phyloP scores from a whole-genome alignment of 2,888 invertebrate genomes.

The Mythimna pallens region DNA sequence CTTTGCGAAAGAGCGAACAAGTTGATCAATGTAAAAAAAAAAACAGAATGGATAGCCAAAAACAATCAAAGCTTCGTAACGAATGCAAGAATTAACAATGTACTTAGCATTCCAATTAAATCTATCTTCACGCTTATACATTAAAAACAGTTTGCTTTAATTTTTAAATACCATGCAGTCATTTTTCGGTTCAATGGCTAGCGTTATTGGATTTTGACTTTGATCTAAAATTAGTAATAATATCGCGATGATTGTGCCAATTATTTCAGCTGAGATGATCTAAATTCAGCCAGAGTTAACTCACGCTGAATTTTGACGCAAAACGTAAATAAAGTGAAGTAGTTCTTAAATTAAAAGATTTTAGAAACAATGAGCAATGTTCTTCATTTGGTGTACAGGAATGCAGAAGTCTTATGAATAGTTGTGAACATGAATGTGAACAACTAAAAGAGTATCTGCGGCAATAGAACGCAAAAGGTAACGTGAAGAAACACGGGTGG shows the following conservation, averaged over 20 bases:
- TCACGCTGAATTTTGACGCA: conserved; percentile 8
- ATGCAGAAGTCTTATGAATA: conserved; percentile 4
- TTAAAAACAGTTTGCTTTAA: conserved; percentile 18
- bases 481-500: too few species aligned
- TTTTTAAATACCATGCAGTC: conserved; percentile 35
- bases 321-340: conserved; percentile 21
- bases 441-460: background rate
- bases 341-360: conserved; percentile 14
- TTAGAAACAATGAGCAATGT: conserved; percentile 15
- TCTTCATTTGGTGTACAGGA: background rate
- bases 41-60: background rate
- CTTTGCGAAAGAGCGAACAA: background rate
- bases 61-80: conserved; percentile 21
- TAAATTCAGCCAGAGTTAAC: conserved; percentile 1
- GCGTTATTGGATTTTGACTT: conserved; percentile 38
- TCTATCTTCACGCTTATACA: conserved; percentile 18
- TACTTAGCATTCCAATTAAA: conserved; percentile 45
- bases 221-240: conserved; percentile 47
- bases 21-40: background rate
- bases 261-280: conserved; percentile 36
- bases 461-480: too few species aligned
- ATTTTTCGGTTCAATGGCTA: conserved; percentile 59
- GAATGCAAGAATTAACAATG: conserved; percentile 22
- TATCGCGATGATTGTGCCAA: conserved; percentile 33
- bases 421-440: background rate